Evolutionary conservation across 2,797 vertebrate genomes (phyloP).

Genomic region (Bovichtus variegatus): DNA sequence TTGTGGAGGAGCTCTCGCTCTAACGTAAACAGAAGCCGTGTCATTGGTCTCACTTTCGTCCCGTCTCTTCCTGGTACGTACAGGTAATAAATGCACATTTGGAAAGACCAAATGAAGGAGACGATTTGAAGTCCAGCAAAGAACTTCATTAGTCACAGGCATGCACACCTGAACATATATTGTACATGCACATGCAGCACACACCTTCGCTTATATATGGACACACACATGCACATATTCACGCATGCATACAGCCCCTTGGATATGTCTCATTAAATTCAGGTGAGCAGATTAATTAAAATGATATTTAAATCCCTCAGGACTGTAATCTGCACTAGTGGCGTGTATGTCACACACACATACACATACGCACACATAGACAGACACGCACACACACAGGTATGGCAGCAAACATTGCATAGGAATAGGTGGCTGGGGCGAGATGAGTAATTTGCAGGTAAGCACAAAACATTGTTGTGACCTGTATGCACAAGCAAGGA

Average conservation of each 20-base stretch:
- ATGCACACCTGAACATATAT: slow-evolving; percentile 73
- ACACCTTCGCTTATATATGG: slow-evolving; percentile 34
- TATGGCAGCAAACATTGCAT: slow-evolving; percentile 23
- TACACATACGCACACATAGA: slow-evolving; percentile 26
- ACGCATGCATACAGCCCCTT: slow-evolving; percentile 52
- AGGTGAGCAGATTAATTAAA: slow-evolving; percentile 84
- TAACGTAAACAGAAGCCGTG: slow-evolving; percentile 40
- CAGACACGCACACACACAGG: slow-evolving; percentile 29
- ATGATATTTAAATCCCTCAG: slow-evolving; percentile 80
- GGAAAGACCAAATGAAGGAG: slow-evolving; percentile 60
- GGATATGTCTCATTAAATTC: slow-evolving; percentile 82
- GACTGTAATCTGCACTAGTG: slow-evolving; percentile 71
- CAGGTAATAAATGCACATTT: slow-evolving; percentile 51
- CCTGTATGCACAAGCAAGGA: slow-evolving; percentile 37
- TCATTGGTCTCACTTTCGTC: slow-evolving; percentile 47
- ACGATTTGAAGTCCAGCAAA: slow-evolving; percentile 72
- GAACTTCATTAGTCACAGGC: slow-evolving; percentile 81
- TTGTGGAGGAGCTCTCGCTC: slow-evolving; percentile 17
- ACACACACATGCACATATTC: slow-evolving; percentile 44
- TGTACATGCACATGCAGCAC: slow-evolving; percentile 42
- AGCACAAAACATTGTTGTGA: slow-evolving; percentile 49
- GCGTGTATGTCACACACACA: slow-evolving; percentile 47
- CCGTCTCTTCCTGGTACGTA: slow-evolving; percentile 15
- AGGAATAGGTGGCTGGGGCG: slow-evolving; percentile 17
- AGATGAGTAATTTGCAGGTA: slow-evolving; percentile 48